Base-by-base conservation (phyloP, 30 jellyfish, hydroid and myxozoan genomes). In the Pseudorhiza aurosa region DNA sequence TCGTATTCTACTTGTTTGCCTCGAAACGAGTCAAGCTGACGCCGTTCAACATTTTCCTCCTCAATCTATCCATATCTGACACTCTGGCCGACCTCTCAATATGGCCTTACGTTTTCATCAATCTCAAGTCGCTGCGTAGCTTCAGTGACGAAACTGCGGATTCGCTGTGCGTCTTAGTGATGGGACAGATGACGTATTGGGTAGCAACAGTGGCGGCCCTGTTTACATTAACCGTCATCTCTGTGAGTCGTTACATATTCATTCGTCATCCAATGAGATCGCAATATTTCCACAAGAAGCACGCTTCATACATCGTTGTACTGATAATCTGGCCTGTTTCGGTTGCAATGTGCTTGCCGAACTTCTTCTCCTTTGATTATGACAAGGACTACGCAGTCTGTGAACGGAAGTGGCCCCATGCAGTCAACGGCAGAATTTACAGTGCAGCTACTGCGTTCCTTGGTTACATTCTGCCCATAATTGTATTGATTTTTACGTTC, bases 41-140 rank as follows among this genome's bases (percentile, higher is more conserved):
- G 5, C 71, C 95, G 11, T 84, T 92, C 85, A 92, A 92, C 50
- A 50, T 85, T 11, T 58, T 85, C 43, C 87, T 92, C 5, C 64
- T 92, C 68, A 85, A 85, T 53, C 91, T 92, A 4, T 88, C 98
- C 26, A 65, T 85, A 4, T 70, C 98, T 1, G 98, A 92, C 57
- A 49, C 71, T n/a, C 56, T 85, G 10, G 92, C 96, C 2, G 90
- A 68, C 37, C 18, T 92, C 9, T 68, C 90, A 0, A 68, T 92
- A 14, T 85, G 85, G 83, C 96, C 97, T 9, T 92, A 85, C 65
- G 88, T 92, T 1, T 92, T 85, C 60, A 25, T 92, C 29, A 75
- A 87, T 25, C 44, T 85, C 37, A 79, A 78, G 36, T 53, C 78
- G 46, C 35, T 92, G 33, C 82, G 95, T 2, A 91, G 96, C 75